Base-by-base conservation (phyloP, 2,888 invertebrate species). In the Mimumesa dahlbomi region DNA sequence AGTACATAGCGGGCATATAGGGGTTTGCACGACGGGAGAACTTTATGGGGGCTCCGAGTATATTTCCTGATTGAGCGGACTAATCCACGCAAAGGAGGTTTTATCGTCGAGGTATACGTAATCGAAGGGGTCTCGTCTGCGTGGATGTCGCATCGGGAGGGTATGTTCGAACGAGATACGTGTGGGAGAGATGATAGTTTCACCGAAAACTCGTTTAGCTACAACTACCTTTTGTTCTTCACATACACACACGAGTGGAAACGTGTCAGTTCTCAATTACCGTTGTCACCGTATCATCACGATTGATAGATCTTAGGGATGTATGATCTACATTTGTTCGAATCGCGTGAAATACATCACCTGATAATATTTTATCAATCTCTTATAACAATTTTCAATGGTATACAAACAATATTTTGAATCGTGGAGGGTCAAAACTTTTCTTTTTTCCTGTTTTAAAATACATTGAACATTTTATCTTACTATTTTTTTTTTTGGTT, bases 71-170 rank as follows among this genome's bases (percentile, higher is more conserved):
- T 87, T 87, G 86, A 87, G 87, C 85, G 86, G 85, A 85, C 86
- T 87, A 87, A 87, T 87, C 86, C 86, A 86, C 87, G 86, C 86
- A 87, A 87, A 87, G 86, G 81, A 87, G 87, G 85, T 87, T 87
- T 87, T 87, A 87, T 87, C 85, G 85, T 83, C 83, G 77, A 69
- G 77, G 81, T 85, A 82, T 85, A 82, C 84, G 83, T 81, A 83
- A 84, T 85, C 83, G 84, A 77, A 84, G 77, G 82, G 81, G 72
- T 73, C 68, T 63, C 54, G 61, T 69, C 66, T 53, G 38, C 40
- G 50, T 18, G 62, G 49, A 75, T 62, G 62, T 75, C 73, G 50
- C 58, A 56, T 48, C 49, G 36, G 67, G 43, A 36, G 66, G 50
- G 49, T 59, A 57, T n/a, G 43, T 31, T 57, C 36, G 52, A 57